Base-by-base conservation (phyloP, 2,888 invertebrate species). In the Luffia ferchaultella region DNA sequence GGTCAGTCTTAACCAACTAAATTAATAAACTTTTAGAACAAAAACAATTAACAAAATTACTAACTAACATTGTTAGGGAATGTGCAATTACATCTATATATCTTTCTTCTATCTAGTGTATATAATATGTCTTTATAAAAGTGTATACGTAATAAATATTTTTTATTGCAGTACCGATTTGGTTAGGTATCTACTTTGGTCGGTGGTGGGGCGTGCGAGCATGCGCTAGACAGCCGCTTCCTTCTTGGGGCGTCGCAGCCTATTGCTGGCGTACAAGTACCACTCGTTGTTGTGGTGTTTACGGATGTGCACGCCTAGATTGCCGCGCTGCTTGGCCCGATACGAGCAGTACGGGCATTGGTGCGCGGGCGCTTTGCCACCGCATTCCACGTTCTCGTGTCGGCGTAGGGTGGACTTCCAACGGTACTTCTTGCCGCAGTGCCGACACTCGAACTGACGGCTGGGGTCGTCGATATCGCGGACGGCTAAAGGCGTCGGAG, bases 401-500 rank as follows among this genome's bases (percentile, higher is more conserved):
- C 92, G 87, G 12, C 91, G 86, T 84, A 93, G 85, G 53, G 93
- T 93, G 48, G 93, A 93, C 77, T 92, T 93, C 93, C 93, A 93
- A 62, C 93, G 88, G 73, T 94, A 94, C 58, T 90, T 87, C 73
- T 93, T 93, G 56, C 93, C 93, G 76, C 94, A 94, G 68, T 93
- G 93, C 48, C 92, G 86, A 66, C 93, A 93, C 47, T 91, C 88
- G 73, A 92, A 93, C 65, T 90, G 89, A 2, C 88, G 76, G 59
- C 77, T 76, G 20, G 86, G 83, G 62, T 62, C 68, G 50, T 68
- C 72, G 62, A 70, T 73, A 30, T 65, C 56, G 53, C 58, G 62
- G 55, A 62, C 46, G 52, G 58, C 42, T 46, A 85, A 72, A 44
- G 84, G 80, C 20, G 72, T 74, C 18, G 69, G 58, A 50, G 73